A percentile compares a stretch with the other conserved stretches of the same genome.
Conservation (phyloP, 2,888 invertebrate species). For the Metalampra italica region DNA sequence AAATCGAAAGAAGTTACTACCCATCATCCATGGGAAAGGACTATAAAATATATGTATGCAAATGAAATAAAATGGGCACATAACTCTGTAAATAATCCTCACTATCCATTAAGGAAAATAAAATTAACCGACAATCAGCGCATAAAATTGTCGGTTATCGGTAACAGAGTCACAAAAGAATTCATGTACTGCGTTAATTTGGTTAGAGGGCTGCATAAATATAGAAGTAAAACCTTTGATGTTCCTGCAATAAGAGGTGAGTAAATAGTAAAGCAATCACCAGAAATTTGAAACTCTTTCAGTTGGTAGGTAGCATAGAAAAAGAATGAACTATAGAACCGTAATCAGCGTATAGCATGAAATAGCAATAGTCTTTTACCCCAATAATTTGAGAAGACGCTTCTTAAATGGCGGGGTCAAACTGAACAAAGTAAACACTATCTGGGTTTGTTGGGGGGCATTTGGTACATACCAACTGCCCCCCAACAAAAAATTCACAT, state of each 20-base stretch:
- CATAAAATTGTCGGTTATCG: slow-evolving; percentile 51
- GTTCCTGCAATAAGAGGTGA: slow-evolving; percentile 57
- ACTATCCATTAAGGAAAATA: slow-evolving; percentile 37
- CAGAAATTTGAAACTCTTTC: too few relatives aligned
- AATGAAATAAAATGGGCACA: slow-evolving; percentile 47
- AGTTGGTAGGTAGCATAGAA: too few relatives aligned
- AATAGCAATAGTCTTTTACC: too few relatives aligned
- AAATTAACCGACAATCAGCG: slow-evolving; percentile 21
- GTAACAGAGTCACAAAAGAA: slow-evolving; percentile 51
- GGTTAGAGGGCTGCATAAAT: slow-evolving; percentile 53
- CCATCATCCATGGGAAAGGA: slow-evolving; percentile 54
- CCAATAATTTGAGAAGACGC: too few relatives aligned
- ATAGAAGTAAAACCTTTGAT: slow-evolving; percentile 45
- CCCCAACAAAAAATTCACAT: too few relatives aligned
- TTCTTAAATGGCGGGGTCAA: too few relatives aligned
- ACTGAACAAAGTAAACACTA: too few relatives aligned
- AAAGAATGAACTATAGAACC: too few relatives aligned
- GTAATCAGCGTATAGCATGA: too few relatives aligned
- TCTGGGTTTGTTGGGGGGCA: too few relatives aligned
- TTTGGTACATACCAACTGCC: too few relatives aligned
- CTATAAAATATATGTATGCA: slow-evolving; percentile 39
- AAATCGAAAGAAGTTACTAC: slow-evolving; percentile 22
- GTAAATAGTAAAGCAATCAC: not conserved
- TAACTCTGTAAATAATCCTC: slow-evolving; percentile 57
- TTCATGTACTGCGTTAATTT: slow-evolving; percentile 54